A percentile compares a stretch with the other conserved stretches of the same genome.
Conservation (phyloP, 2,888 invertebrate genomes). For the Drosophila picticornis region DNA sequence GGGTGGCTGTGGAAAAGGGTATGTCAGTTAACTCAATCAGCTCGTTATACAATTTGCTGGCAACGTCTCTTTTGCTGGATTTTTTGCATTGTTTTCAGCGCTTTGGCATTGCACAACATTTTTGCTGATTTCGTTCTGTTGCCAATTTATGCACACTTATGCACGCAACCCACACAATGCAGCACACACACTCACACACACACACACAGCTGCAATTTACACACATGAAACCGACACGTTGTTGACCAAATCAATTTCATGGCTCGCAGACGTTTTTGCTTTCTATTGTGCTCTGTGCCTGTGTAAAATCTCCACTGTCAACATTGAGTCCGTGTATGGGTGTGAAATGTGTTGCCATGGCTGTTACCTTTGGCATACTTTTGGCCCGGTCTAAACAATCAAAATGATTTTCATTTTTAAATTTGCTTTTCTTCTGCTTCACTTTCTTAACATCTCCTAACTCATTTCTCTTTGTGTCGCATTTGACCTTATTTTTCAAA, state of each 20-base stretch:
- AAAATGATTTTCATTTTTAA: conserved; percentile 38
- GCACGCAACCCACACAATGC: conserved; percentile 53
- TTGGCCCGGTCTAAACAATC: conserved; percentile 55
- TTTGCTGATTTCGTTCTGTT: conserved; percentile 41
- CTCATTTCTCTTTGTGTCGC: conserved; percentile 6
- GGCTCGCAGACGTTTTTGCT: conserved; percentile 47
- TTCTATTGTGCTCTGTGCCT: conserved; percentile 11
- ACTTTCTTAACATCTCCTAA: conserved; percentile 13
- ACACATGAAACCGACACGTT: conserved; percentile 48
- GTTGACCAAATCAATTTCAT: conserved; percentile 76
- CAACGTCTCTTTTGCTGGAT: conserved; percentile 11
- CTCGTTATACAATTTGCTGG: conserved; percentile 71
- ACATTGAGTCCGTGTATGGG: conserved; percentile 16
- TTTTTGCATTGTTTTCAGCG: conserved; percentile 42
- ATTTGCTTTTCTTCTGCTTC: conserved; percentile 19
- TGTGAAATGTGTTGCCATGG: conserved; percentile 9
- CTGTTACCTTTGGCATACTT: conserved; percentile 34
- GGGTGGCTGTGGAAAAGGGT: background rate
- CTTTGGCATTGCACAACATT: conserved; percentile 30
- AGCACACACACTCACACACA: conserved; percentile 1
- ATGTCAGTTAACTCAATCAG: conserved; percentile 37
- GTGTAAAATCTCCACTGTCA: conserved; percentile 45
- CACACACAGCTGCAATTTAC: background rate
- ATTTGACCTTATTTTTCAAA: conserved; percentile 42
- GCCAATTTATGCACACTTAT: conserved; percentile 78